A percentile compares a stretch with the other conserved stretches of the same genome.
Evolutionary conservation across 2,113 vertebrate genomes (phyloP).

Genomic region (human): GRCh38 chr4:146344501-146345000

Average conservation of each 20-base stretch:
- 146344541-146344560: background rate
- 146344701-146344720: background rate
- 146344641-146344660: background rate
- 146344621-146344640: background rate
- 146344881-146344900: constrained; percentile 24
- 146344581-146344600: background rate
- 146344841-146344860: background rate
- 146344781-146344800: background rate
- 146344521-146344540: background rate
- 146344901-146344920: background rate
- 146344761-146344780: background rate
- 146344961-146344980: background rate
- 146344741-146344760: constrained; percentile 18
- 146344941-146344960: background rate
- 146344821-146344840: background rate
- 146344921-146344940: background rate
- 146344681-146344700: background rate
- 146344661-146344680: background rate
- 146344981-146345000: background rate
- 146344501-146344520: background rate
- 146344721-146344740: background rate
- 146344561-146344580: background rate
- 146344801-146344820: background rate
- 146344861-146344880: background rate
- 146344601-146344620: background rate